A percentile compares a stretch with the other conserved stretches of the same genome.
Evolutionary conservation across 1,140 invertebrate genomes (phyloP).

Genomic region (Lamellibrachia luymesi): DNA sequence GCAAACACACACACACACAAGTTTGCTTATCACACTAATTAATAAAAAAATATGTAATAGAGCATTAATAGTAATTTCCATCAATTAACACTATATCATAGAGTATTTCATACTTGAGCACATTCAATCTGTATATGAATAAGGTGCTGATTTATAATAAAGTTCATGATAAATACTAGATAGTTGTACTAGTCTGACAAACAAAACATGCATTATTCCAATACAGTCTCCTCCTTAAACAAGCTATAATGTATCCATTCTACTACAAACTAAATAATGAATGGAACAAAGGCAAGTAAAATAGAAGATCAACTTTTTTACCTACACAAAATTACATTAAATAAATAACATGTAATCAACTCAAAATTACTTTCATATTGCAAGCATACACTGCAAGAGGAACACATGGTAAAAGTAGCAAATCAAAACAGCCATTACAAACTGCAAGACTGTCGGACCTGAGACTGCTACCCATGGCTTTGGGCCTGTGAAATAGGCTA

Average conservation of each 20-base stretch:
- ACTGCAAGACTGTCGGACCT: background rate
- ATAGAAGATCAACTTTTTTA: background rate
- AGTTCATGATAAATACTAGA: background rate
- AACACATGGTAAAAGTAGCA: background rate
- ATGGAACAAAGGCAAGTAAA: background rate
- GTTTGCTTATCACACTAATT: too few species aligned
- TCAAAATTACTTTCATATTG: background rate
- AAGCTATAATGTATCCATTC: background rate
- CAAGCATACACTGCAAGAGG: background rate
- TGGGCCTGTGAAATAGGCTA: too few species aligned
- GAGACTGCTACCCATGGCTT: background rate
- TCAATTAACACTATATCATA: background rate
- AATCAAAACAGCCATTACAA: background rate
- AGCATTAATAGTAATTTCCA: background rate
- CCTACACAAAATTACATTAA: background rate
- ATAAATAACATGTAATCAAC: background rate
- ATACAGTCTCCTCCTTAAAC: background rate
- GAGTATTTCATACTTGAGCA: too few species aligned
- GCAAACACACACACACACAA: too few species aligned
- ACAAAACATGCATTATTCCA: background rate
- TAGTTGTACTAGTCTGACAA: background rate
- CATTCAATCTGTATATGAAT: too few species aligned
- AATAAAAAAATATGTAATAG: background rate
- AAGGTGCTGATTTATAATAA: background rate
- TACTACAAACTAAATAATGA: background rate